Evolutionary conservation across 2,888 invertebrate species (phyloP).

Genomic region (Subacronicta megacephala): DNA sequence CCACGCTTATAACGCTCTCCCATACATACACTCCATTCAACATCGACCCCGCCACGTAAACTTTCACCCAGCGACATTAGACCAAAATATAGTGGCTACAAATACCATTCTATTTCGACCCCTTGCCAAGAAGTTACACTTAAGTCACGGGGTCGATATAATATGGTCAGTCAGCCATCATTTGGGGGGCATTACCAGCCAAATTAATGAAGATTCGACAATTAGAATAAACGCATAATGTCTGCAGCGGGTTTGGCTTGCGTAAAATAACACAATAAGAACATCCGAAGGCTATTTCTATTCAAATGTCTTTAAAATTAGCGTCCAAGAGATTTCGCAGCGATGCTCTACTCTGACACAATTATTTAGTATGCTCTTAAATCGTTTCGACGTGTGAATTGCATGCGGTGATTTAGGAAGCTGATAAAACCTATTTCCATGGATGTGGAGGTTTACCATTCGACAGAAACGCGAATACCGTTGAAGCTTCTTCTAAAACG

Average conservation of each 20-base stretch:
- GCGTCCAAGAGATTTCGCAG: constrained; percentile 56
- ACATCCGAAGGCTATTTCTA: constrained; percentile 65
- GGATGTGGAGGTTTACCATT: background rate
- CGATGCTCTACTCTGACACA: constrained; percentile 31
- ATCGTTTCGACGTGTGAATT: constrained; percentile 50
- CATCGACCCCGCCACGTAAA: constrained; percentile 38
- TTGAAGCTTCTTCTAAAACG: too few relatives aligned
- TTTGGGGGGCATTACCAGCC: constrained; percentile 63
- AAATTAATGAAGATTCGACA: constrained; percentile 80
- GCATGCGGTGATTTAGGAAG: constrained; percentile 23
- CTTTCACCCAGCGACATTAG: constrained; percentile 40
- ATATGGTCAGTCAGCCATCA: constrained; percentile 15
- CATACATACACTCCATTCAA: constrained; percentile 49
- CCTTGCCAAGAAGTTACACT: constrained; percentile 7
- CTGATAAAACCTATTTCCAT: constrained; percentile 25
- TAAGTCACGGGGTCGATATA: constrained; percentile 21
- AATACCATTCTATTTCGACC: constrained; percentile 36
- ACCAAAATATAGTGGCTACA: constrained; percentile 26
- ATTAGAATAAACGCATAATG: constrained; percentile 68
- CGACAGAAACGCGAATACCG: too few relatives aligned
- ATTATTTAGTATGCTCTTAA: constrained; percentile 53
- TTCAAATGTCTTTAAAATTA: constrained; percentile 65
- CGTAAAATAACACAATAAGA: constrained; percentile 74
- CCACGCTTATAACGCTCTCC: constrained; percentile 62
- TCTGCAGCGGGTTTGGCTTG: constrained; percentile 63